Evolutionary conservation across 2,113 vertebrate genomes (phyloP).

Genomic region (Megaceryle maxima): DNA sequence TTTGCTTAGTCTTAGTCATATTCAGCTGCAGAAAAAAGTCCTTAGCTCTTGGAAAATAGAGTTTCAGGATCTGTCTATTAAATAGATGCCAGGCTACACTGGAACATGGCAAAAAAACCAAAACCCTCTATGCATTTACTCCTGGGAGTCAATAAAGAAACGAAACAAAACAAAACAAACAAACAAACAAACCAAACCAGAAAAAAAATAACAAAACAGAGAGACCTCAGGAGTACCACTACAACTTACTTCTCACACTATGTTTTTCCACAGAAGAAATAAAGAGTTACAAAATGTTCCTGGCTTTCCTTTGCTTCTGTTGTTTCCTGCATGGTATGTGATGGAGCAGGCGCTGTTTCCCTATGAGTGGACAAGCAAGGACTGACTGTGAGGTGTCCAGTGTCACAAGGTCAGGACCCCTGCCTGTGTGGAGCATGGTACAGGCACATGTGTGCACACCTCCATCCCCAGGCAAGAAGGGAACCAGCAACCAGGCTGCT

Average conservation of each 20-base stretch:
- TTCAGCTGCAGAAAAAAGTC: background rate
- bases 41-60: background rate
- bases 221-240: background rate
- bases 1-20: background rate
- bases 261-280: background rate
- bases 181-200: too few relatives aligned
- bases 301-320: background rate
- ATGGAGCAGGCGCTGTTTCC: background rate
- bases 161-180: background rate
- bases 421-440: background rate
- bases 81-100: background rate
- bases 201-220: background rate
- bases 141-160: background rate
- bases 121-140: background rate
- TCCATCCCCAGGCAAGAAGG: background rate
- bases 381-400: background rate
- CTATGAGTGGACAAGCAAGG: accelerated
- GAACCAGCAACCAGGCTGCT: background rate
- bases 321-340: background rate
- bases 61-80: background rate
- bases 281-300: background rate
- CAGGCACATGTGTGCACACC: accelerated
- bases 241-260: background rate
- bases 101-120: background rate
- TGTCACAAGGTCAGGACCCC: background rate